Evolutionary conservation across 2,888 invertebrate species (phyloP).

Genomic region (Caenorhabditis zanzibari): DNA sequence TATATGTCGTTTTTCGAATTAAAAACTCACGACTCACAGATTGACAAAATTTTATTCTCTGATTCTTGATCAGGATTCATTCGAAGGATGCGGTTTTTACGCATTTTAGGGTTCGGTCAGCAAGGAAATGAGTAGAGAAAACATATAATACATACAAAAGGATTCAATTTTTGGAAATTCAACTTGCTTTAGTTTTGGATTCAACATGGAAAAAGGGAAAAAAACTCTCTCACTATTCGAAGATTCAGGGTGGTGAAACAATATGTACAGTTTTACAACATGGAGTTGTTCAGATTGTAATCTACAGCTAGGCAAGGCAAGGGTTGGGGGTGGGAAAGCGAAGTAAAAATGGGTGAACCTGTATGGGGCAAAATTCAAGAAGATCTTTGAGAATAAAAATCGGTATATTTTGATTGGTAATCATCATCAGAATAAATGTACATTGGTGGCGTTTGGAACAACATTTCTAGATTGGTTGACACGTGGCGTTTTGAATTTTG

Average conservation of each 20-base stretch:
- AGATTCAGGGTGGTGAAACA: not conserved
- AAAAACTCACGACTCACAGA: not conserved
- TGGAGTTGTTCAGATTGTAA: not conserved
- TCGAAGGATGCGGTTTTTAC: not conserved
- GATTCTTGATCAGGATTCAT: constrained; percentile 5
- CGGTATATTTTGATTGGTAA: not conserved
- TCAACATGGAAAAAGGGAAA: not conserved
- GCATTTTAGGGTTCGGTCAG: not conserved
- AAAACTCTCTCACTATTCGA: not conserved
- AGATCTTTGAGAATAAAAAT: constrained; percentile 6
- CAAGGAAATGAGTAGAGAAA: not conserved
- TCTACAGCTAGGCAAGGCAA: not conserved
- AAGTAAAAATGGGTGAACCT: not conserved
- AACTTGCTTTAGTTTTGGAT: not conserved
- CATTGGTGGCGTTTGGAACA: constrained; percentile 1
- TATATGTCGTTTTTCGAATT: not conserved
- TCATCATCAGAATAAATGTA: constrained; percentile 9
- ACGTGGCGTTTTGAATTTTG: constrained; percentile 37
- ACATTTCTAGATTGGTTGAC: not conserved
- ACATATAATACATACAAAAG: not conserved
- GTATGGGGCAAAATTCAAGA: not conserved
- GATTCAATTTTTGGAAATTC: not conserved
- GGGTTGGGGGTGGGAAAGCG: not conserved
- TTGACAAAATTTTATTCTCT: constrained; percentile 9
- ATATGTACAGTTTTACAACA: not conserved